Evolutionary conservation across 2,797 vertebrate species (phyloP), one percentile per base, ranked within the genome.

Genomic region (Pygocentrus nattereri): DNA sequence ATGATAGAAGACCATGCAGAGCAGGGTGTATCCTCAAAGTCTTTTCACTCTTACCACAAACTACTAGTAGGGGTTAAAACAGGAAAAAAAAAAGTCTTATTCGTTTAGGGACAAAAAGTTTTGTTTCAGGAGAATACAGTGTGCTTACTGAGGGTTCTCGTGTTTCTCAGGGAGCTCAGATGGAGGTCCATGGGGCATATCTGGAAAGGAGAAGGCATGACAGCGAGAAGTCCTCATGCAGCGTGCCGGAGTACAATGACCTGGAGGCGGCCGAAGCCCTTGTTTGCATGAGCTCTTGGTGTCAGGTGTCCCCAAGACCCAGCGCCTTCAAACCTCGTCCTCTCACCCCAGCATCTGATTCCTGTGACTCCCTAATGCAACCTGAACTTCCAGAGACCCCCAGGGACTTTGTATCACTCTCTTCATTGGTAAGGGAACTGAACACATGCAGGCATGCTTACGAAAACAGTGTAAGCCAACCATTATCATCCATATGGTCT

Each of bases 231-330:
- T 96, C 95, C 0, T 90, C 88, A 6, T 91, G 95, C 83, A 94
- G 94, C 84, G 12, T 91, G 87, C 87, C 97, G 90, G 97, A 98
- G 89, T 97, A 97, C 92, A 98, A 96, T 0, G 98, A 98, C 90
- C 95, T 99, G 0, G 98, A 99, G 88, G 98, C 98, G 0, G 98
- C 98, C 0, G 97, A 99, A 85, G 97, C 96, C 0, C 94, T 99
- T 82, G 96, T 99, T 86, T 99, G 97, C 68, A 99, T 99, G 98
- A 99, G 98, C 85, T 96, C 97, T 21, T 98, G 97, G 97, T 96
- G 96, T 76, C 98, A 96, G 85, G 93, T 95, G 71, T 89, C 93
- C 0, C 95, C 95, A 85, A 91, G 85, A 88, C 83, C 81, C 0
- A 90, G 54, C 75, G 69, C 91, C 71, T 93, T 92, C 87, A 97